These are phyloP conservation scores for Patiria miniata DNA, from an alignment of 35 echinoderm and acorn worm species.

Conservation along the genomic window DNA sequence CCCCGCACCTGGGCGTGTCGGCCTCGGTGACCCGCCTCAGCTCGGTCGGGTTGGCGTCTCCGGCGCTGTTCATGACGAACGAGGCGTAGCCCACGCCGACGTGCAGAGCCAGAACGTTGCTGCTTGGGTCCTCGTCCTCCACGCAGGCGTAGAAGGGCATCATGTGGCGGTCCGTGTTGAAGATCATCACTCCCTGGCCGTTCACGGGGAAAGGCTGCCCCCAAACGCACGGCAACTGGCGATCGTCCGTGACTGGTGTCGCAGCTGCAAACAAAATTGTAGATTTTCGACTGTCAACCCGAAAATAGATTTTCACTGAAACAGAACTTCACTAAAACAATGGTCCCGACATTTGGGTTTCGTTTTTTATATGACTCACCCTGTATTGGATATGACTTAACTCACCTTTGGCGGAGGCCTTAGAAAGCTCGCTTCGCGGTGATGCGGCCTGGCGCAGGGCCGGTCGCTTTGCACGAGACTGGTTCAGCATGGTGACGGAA, in stretches of 20 bases:
- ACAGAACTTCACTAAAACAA: no score
- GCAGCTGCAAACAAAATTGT: no score
- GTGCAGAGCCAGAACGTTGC: not conserved
- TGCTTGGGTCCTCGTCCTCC: not conserved
- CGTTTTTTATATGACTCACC: no score
- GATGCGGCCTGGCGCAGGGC: no score
- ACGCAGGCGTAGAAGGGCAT: constrained; percentile 18
- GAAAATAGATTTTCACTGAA: no score
- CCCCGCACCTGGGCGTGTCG: not conserved
- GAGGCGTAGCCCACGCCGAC: not conserved
- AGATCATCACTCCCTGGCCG: constrained; percentile 46
- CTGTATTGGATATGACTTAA: no score
- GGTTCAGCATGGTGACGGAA: no score
- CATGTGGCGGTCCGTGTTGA: constrained; percentile 8
- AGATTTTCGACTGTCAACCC: no score
- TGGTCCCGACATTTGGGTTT: no score
- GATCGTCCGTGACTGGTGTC: not conserved
- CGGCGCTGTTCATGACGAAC: not conserved
- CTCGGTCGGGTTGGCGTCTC: not conserved
- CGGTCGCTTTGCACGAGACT: no score
- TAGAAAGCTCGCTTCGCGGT: no score
- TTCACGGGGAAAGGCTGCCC: constrained; percentile 36
- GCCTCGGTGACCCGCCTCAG: not conserved
- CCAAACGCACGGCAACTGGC: constrained; percentile 4
- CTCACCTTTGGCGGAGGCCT: no score